Evolutionary conservation across 2,888 invertebrate genomes (phyloP).

Genomic region (Rhamnusium bicolor): DNA sequence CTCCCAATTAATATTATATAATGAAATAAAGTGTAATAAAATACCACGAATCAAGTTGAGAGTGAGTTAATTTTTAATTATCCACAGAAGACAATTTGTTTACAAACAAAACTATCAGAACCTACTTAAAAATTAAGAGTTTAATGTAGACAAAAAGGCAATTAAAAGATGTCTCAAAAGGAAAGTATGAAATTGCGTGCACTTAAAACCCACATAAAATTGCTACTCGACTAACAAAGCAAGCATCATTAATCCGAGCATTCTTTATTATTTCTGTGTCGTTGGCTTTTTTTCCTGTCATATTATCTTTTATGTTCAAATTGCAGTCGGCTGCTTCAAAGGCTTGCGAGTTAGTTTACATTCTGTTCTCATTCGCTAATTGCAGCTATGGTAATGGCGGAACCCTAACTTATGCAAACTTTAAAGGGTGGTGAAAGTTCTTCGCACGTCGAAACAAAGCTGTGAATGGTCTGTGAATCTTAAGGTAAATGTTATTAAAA

Average conservation of each 20-base stretch:
- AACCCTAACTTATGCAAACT: constrained; percentile 66
- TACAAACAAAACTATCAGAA: background rate
- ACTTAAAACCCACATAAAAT: constrained; percentile 58
- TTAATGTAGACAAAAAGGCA: constrained; percentile 44
- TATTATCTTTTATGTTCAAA: constrained; percentile 68
- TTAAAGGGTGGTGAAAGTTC: constrained; percentile 64
- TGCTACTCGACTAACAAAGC: constrained; percentile 63
- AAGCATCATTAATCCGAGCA: constrained; percentile 67
- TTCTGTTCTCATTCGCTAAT: constrained; percentile 64
- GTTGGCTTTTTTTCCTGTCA: constrained; percentile 66
- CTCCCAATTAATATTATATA: too few relatives aligned
- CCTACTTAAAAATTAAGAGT: constrained; percentile 18
- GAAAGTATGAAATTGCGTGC: constrained; percentile 58
- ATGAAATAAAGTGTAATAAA: too few relatives aligned
- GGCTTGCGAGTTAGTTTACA: constrained; percentile 65
- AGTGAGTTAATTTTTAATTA: too few relatives aligned
- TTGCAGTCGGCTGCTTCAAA: constrained; percentile 63
- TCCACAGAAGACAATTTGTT: background rate
- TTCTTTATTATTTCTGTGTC: constrained; percentile 68
- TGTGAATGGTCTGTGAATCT: constrained; percentile 47
- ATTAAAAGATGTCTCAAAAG: constrained; percentile 39
- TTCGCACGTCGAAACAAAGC: constrained; percentile 61
- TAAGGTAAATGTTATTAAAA: constrained; percentile 46
- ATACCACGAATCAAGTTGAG: too few relatives aligned
- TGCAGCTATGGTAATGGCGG: constrained; percentile 54